Evolutionary conservation across 2,797 vertebrate species (phyloP).

Genomic region (Sternotherus odoratus): DNA sequence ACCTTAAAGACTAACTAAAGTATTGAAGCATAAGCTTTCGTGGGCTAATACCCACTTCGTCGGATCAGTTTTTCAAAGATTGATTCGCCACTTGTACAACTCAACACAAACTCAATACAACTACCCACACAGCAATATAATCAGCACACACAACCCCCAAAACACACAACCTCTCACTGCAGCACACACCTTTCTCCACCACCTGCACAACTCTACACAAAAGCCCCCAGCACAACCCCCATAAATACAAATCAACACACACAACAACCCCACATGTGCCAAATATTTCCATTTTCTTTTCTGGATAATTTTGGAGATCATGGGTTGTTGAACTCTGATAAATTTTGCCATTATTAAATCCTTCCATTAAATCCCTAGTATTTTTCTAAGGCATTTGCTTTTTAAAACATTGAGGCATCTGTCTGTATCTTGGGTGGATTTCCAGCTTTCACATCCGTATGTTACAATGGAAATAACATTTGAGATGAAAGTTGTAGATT

Average conservation of each 20-base stretch:
- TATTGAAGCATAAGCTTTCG: too few relatives aligned
- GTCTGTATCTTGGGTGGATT: too few relatives aligned
- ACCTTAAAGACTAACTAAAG: too few relatives aligned
- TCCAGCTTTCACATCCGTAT: too few relatives aligned
- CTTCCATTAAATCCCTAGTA: neutral
- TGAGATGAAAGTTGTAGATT: too few relatives aligned
- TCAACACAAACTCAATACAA: neutral
- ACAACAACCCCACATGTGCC: neutral
- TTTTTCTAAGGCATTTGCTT: neutral
- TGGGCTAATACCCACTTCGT: too few relatives aligned
- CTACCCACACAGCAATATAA: neutral
- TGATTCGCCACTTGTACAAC: neutral
- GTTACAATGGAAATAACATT: too few relatives aligned
- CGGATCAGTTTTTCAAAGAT: neutral
- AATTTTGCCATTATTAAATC: neutral
- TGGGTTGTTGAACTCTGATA: neutral
- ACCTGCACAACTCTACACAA: neutral
- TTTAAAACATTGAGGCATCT: neutral
- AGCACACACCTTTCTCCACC: neutral
- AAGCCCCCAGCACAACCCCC: neutral
- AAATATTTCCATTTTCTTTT: neutral
- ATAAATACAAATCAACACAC: neutral
- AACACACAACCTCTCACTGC: neutral
- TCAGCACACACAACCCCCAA: neutral
- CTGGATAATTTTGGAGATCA: neutral